These are phyloP conservation scores for Xiphorhynchus erythropygius DNA, from an alignment of 2,797 vertebrate species.

Conservation along the genomic window DNA sequence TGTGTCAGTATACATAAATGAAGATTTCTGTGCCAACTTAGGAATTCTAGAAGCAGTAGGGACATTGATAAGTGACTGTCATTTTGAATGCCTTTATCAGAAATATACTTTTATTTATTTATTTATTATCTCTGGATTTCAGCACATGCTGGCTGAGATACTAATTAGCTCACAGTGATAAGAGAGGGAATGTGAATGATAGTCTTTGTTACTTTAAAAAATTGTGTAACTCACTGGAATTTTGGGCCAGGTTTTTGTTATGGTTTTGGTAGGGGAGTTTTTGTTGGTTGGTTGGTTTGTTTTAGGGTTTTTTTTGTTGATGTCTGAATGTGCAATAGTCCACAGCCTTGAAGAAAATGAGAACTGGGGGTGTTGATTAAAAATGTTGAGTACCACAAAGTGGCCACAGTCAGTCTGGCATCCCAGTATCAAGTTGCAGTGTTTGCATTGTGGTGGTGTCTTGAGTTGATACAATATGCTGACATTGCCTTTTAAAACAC, in stretches of 20 bases:
- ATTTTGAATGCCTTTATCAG: background rate
- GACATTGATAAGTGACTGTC: background rate
- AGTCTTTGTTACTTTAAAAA: background rate
- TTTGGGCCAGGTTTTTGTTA: background rate
- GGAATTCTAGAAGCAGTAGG: background rate
- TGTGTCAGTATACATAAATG: background rate
- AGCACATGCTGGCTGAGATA: background rate
- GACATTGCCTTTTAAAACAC: background rate
- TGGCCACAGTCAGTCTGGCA: background rate
- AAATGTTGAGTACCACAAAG: background rate
- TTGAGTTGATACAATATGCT: background rate
- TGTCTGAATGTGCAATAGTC: background rate
- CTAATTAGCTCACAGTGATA: background rate
- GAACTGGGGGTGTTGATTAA: background rate
- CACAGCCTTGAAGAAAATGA: background rate
- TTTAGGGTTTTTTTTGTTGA: background rate
- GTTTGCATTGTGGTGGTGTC: background rate
- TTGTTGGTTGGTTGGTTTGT: background rate
- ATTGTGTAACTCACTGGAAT: background rate
- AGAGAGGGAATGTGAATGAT: background rate
- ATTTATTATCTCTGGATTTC: background rate
- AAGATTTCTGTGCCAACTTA: background rate
- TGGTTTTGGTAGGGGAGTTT: background rate
- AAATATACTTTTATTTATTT: background rate
- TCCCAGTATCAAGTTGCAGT: background rate